phyloP scores from a whole-genome alignment of 2,888 invertebrate genomes.

The Incurvaria masculella region DNA sequence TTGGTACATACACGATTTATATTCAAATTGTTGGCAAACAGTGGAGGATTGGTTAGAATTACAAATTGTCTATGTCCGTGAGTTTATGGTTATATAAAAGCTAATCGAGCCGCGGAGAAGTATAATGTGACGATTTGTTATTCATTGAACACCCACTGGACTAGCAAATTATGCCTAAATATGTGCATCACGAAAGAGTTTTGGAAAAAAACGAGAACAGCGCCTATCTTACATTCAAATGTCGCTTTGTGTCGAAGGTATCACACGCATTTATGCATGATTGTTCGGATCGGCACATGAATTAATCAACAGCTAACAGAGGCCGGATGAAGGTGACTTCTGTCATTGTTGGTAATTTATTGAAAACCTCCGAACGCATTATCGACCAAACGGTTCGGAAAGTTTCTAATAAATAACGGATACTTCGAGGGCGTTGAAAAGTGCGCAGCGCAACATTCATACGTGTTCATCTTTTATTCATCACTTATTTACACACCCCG shows the following conservation, averaged over 20 bases:
- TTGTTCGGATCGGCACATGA: neutral
- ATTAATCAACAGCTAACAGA: neutral
- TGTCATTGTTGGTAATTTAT: neutral
- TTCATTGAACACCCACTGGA: neutral
- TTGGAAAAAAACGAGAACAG: neutral
- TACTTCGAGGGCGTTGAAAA: neutral
- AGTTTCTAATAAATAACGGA: too few relatives aligned
- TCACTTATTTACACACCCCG: too few relatives aligned
- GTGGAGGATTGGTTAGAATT: neutral
- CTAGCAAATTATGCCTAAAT: neutral
- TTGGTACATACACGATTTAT: too few relatives aligned
- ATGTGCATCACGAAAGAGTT: neutral
- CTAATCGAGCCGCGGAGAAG: neutral
- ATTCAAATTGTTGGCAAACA: too few relatives aligned
- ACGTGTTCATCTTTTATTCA: too few relatives aligned
- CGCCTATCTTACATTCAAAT: neutral
- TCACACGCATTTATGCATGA: neutral
- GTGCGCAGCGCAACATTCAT: too few relatives aligned
- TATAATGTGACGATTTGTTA: neutral
- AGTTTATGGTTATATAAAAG: neutral
- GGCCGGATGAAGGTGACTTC: neutral
- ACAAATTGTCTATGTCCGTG: neutral
- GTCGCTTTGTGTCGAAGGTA: neutral
- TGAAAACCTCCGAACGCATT: neutral
- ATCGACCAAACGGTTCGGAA: neutral